Percentiles rank a stretch among this genome's conserved stretches.
phyloP scores from a whole-genome alignment of 2,888 invertebrate genomes.

The Ctena decussata region DNA sequence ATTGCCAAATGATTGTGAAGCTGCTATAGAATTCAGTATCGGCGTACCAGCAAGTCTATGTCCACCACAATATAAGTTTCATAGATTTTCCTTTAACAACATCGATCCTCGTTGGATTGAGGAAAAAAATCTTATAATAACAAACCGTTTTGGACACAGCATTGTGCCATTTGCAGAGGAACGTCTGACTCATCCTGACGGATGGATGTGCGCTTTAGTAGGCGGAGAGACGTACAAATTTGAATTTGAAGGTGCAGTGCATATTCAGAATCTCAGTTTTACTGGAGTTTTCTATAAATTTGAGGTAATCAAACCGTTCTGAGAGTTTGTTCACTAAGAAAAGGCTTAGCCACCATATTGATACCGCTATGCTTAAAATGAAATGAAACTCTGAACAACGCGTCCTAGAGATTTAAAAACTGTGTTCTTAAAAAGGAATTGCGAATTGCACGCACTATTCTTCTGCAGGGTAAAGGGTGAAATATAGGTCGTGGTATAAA shows the following conservation, averaged over 20 bases:
- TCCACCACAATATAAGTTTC: constrained; percentile 71
- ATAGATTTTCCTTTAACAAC: constrained; percentile 82
- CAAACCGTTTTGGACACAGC: constrained; percentile 75
- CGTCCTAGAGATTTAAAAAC: too few species aligned
- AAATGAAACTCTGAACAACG: too few species aligned
- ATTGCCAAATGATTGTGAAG: constrained; percentile 61
- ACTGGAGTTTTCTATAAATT: constrained; percentile 78
- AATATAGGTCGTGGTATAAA: too few species aligned
- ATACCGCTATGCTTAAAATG: too few species aligned
- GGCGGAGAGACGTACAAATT: constrained; percentile 71
- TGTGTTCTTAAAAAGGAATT: too few species aligned
- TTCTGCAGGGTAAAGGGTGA: too few species aligned
- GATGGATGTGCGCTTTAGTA: constrained; percentile 80
- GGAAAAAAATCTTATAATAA: constrained; percentile 73
- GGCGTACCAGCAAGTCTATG: constrained; percentile 70
- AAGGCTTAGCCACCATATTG: too few species aligned
- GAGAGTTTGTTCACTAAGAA: too few species aligned
- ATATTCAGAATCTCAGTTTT: constrained; percentile 82
- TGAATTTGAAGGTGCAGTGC: constrained; percentile 76
- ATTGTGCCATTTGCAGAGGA: constrained; percentile 72
- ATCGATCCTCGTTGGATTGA: constrained; percentile 70
- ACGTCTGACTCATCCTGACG: constrained; percentile 79
- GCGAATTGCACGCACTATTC: too few species aligned
- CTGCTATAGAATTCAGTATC: constrained; percentile 36
- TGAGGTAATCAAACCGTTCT: too few species aligned